A percentile compares a stretch with the other conserved stretches of the same genome.
These are phyloP conservation scores for Sarcoramphus papa DNA, from an alignment of 2,797 vertebrate genomes.

Conservation along the genomic window DNA sequence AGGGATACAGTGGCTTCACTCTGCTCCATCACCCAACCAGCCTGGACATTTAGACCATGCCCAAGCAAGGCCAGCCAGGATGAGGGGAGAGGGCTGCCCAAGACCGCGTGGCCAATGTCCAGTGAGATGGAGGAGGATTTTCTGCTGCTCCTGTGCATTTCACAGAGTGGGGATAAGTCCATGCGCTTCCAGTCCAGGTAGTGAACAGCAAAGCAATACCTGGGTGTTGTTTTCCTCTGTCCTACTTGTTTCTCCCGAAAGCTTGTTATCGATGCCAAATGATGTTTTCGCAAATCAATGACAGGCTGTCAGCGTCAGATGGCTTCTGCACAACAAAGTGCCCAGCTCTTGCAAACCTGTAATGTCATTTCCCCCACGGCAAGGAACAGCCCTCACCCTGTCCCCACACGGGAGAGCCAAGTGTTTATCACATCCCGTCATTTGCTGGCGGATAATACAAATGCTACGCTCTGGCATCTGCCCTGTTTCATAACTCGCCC, in stretches of 20 bases:
- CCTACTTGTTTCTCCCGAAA: slow-evolving; percentile 35
- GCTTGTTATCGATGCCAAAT: slow-evolving; percentile 42
- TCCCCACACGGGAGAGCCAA: background rate
- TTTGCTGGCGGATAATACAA: background rate
- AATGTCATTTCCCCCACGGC: slow-evolving; percentile 37
- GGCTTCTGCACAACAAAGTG: slow-evolving; percentile 13
- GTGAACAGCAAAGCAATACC: background rate
- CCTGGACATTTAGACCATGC: background rate
- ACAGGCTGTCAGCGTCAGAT: slow-evolving; percentile 55
- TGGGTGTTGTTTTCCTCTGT: slow-evolving; percentile 6
- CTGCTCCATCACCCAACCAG: background rate
- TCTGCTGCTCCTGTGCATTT: background rate
- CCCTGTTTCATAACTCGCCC: slow-evolving; percentile 31
- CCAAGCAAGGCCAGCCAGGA: background rate
- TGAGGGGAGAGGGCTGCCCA: background rate
- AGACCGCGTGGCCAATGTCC: accelerated
- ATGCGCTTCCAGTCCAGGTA: background rate
- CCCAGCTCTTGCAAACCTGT: slow-evolving; percentile 51
- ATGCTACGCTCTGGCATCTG: background rate
- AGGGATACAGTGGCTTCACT: background rate
- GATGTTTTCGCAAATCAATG: slow-evolving; percentile 49
- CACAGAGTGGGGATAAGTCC: background rate
- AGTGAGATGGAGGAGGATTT: background rate
- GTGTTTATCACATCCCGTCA: slow-evolving; percentile 33
- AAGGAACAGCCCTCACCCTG: slow-evolving; percentile 25